Conservation (phyloP, 2,888 invertebrate genomes). For the Sphaerophoria rueppellii region DNA sequence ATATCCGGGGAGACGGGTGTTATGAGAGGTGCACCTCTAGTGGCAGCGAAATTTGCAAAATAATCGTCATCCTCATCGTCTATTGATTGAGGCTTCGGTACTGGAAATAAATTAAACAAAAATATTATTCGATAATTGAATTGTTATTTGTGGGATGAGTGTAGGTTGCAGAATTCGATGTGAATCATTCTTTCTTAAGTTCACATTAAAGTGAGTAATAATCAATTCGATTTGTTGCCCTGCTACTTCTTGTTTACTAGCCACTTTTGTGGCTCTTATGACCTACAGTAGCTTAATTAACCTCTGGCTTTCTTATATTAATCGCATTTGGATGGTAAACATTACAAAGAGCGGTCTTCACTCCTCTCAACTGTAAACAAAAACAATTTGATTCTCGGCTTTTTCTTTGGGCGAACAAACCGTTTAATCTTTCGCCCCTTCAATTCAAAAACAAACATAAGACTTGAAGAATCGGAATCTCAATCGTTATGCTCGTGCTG, state of each 20-base stretch:
- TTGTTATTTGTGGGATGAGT: constrained; percentile 32
- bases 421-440: constrained; percentile 56
- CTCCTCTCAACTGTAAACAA: constrained; percentile 61
- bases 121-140: neutral
- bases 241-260: neutral
- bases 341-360: constrained; percentile 50
- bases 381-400: constrained; percentile 42
- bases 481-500: constrained; percentile 12
- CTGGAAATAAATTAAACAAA: constrained; percentile 75
- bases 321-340: constrained; percentile 36
- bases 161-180: constrained; percentile 3
- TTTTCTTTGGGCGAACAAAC: constrained; percentile 48
- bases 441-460: constrained; percentile 35
- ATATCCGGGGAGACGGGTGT: constrained; percentile 79
- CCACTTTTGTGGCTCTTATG: constrained; percentile 27
- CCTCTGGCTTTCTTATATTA: constrained; percentile 40
- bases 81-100: constrained; percentile 76
- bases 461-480: constrained; percentile 33
- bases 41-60: constrained; percentile 77
- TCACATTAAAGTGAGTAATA: neutral
- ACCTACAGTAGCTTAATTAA: constrained; percentile 67
- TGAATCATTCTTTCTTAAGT: constrained; percentile 1
- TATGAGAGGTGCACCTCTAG: constrained; percentile 79
- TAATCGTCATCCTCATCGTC: constrained; percentile 74
- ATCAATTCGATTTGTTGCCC: neutral